Evolutionary conservation across 37 sponge, comb jelly and placozoan species (phyloP), one percentile per base, ranked within the genome.

Genomic region (Crambe crambe): DNA sequence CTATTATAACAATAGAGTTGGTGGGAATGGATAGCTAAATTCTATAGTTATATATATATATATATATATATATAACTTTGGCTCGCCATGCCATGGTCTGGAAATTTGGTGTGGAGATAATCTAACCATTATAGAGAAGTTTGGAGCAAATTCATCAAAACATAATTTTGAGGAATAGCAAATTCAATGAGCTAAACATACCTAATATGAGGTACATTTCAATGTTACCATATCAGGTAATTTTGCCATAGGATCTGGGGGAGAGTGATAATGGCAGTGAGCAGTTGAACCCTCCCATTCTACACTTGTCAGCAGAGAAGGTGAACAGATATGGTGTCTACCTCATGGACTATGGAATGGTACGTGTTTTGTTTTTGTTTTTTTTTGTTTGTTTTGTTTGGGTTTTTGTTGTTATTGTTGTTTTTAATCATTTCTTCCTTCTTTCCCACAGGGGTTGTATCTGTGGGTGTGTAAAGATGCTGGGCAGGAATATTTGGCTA

Each of bases 281-380:
- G 61, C 54, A 56, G 37, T 20, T 84, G 25, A 38, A 72, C 34
- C 86, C 87, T 10, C 95, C 89, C 27, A 42, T 87, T 18, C 59
- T 97, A 31, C 89, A 91, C 42, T 72, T 90, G 37, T 84, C 93
- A 6, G 89, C 96, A 2, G 96, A 95, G 85, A 90, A 93, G 71
- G 36, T 92, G 30, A 78, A 88, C 21, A 80, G 94, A 27, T 80
- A 87, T 54, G 95, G 96, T 27, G 83, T 93, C 23, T 97, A 75
- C 83, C 91, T 97, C 41, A 64, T 97, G 77, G 91, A 97, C 83
- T 85, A 79, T 78, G 96, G 96, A 23, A 10, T 85, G 72, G 70
- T 75, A 51, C 8, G 39, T 39, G 5, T n/a, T 60, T 60, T 60
- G 6, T 60, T 60, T 60, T 60, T 26, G 4, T 60, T 60, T 60